Evolutionary conservation across 2,888 invertebrate species (phyloP), one percentile per base, ranked within the genome.

Genomic region (Philaethria dido): DNA sequence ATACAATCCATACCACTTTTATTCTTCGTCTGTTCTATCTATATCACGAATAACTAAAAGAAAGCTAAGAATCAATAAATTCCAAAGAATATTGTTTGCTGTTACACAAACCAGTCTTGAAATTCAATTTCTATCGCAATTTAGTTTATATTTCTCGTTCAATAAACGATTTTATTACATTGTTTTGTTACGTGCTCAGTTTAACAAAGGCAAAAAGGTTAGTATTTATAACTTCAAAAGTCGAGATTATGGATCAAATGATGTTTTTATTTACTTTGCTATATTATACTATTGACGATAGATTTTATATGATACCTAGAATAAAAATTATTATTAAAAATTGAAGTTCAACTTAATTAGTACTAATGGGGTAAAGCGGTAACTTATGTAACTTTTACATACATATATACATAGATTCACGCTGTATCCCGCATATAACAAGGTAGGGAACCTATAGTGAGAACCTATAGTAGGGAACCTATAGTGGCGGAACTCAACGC

Each of bases 51-150:
- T 45, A 71, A 62, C 54, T 66, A 69, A 69, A 66, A 61, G 47
- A 59, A 68, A 62, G 36, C 69, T 68, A 72, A 72, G 74, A 76
- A 75, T 73, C 77, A 78, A 79, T 82, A 79, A 75, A 70, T 73
- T 71, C 68, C 75, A 72, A 68, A 69, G 72, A 67, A 75, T 74
- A 76, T 73, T 79, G 77, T 79, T 80, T 78, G 75, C 72, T 71
- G 42, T 73, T 71, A 74, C 69, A 73, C 72, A 74, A 77, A 73
- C 65, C 69, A 76, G 76, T 77, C 73, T 73, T 71, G 74, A 72
- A 74, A 77, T 74, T 71, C 73, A 73, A 75, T 77, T 69, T 74
- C 74, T 74, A 76, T 75, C 71, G 77, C 74, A 64, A 77, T 66
- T 69, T 64, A 71, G 69, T 72, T 73, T 71, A 65, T 64, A 72